Percentiles rank a stretch among this genome's conserved stretches.
Conservation (phyloP, 2,888 invertebrate genomes). For the Drosophila paranaensis region DNA sequence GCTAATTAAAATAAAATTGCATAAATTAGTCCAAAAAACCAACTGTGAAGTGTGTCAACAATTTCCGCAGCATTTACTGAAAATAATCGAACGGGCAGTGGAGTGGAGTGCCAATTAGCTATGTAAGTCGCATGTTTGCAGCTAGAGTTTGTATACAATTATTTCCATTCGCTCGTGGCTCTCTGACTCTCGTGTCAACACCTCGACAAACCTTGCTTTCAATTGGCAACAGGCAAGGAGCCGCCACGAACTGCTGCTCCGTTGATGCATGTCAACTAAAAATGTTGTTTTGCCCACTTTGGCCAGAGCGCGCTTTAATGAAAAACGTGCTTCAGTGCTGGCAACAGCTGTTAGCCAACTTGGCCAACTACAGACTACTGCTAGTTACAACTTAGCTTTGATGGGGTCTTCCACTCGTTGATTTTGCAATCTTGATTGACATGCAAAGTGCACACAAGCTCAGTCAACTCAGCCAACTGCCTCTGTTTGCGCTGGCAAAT, state of each 20-base stretch:
- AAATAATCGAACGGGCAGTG: not conserved
- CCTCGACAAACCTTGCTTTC: slow-evolving; percentile 57
- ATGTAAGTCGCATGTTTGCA: not conserved
- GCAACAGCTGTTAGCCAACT: slow-evolving; percentile 46
- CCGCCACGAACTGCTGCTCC: slow-evolving; percentile 24
- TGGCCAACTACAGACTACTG: slow-evolving; percentile 23
- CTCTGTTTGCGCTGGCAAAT: slow-evolving; percentile 41
- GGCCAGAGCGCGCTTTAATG: slow-evolving; percentile 63
- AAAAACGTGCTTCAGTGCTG: slow-evolving; percentile 66
- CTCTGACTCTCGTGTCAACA: slow-evolving; percentile 54
- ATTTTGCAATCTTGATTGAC: slow-evolving; percentile 72
- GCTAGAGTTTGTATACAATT: slow-evolving; percentile 2
- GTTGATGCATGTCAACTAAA: slow-evolving; percentile 65
- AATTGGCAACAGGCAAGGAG: slow-evolving; percentile 39
- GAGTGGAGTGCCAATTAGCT: not conserved
- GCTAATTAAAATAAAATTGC: slow-evolving; percentile 50
- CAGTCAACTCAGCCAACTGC: slow-evolving; percentile 10
- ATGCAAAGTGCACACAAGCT: slow-evolving; percentile 60
- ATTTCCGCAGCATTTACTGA: not conserved
- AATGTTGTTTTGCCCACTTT: slow-evolving; percentile 46
- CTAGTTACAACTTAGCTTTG: slow-evolving; percentile 36
- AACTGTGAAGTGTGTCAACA: slow-evolving; percentile 4
- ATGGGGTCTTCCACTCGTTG: slow-evolving; percentile 30
- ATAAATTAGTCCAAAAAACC: slow-evolving; percentile 26
- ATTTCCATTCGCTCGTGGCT: not conserved